Evolutionary conservation across 2,797 vertebrate species (phyloP), one percentile per base, ranked within the genome.

Genomic region (Aulostomus chinensis): DNA sequence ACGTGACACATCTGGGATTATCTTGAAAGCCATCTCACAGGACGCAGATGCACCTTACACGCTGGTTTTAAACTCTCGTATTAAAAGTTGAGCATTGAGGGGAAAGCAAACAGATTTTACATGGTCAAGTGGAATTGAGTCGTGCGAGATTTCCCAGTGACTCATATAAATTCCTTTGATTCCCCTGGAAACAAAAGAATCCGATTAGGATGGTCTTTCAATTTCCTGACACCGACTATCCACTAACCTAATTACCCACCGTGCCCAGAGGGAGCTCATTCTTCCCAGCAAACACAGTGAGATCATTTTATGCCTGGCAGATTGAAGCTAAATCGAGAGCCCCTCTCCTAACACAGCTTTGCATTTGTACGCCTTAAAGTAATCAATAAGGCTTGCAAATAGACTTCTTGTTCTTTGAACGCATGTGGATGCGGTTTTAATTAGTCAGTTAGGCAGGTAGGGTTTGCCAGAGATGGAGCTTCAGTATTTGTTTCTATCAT

Each of bases 141-240:
- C 42, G 70, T 70, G 76, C 53, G 86, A 88, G 89, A 92, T 93
- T 93, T 94, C 91, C 90, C 92, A 68, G 90, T 91, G 94, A 91
- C 94, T 95, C 92, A 91, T 90, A 94, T 91, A 92, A 93, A 95
- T 92, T 93, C 93, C 81, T 94, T 94, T 94, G 94, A 94, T 93
- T 88, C 84, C 79, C 91, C 78, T 93, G 88, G 92, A 93, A 95
- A 94, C 86, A 91, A 92, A 92, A 84, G 86, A 96, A 97, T 94
- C 93, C 93, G 95, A 96, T 95, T 93, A 60, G 94, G 90, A 91
- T 90, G 90, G 92, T 94, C 95, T 97, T 97, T 97, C 96, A 97
- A 96, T 98, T 97, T 95, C 93, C 94, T 96, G 95, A 95, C 94
- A 94, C 90, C 92, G 93, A 95, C 93, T 94, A 94, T 95, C 95